A percentile compares a stretch with the other conserved stretches of the same genome.
Evolutionary conservation across 1,140 invertebrate species (phyloP).

Genomic region (Drosophila sproati): DNA sequence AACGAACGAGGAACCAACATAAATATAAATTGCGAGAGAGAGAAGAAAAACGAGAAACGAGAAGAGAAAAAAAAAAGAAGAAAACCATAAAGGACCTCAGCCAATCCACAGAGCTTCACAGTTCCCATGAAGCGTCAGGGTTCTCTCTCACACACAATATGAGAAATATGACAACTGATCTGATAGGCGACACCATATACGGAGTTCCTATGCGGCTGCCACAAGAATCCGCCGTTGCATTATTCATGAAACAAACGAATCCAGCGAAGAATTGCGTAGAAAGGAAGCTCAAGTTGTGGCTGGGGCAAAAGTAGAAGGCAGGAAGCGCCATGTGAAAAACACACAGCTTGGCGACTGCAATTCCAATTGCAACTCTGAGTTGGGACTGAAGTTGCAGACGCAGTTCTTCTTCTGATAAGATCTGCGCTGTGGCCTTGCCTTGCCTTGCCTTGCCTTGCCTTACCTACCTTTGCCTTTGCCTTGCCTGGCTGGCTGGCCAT

Average conservation of each 20-base stretch:
- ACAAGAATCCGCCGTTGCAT: slow-evolving; percentile 69
- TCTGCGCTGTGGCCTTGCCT: slow-evolving; percentile 23
- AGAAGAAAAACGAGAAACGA: background rate
- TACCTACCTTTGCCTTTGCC: no score
- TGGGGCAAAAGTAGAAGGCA: slow-evolving; percentile 49
- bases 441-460: background rate
- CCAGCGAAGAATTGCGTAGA: slow-evolving; percentile 11
- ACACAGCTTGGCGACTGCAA: background rate
- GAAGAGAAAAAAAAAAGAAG: background rate
- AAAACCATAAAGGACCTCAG: slow-evolving; percentile 35
- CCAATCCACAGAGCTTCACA: slow-evolving; percentile 24
- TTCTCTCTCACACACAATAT: slow-evolving; percentile 63
- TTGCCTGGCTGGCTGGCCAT: slow-evolving; percentile 48
- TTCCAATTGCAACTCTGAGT: slow-evolving; percentile 8
- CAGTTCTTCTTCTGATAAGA: slow-evolving; percentile 54
- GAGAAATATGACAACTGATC: slow-evolving; percentile 82
- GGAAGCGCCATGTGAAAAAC: slow-evolving; percentile 69
- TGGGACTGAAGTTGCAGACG: slow-evolving; percentile 16
- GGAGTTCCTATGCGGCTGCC: slow-evolving; percentile 76
- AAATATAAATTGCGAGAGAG: background rate
- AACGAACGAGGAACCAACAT: slow-evolving; percentile 2
- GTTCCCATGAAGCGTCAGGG: slow-evolving; percentile 56
- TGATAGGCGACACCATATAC: slow-evolving; percentile 81
- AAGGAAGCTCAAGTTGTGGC: slow-evolving; percentile 30
- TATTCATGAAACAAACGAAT: slow-evolving; percentile 61